phyloP scores from a whole-genome alignment of 2,888 invertebrate genomes.

The Agrotis segetum region DNA sequence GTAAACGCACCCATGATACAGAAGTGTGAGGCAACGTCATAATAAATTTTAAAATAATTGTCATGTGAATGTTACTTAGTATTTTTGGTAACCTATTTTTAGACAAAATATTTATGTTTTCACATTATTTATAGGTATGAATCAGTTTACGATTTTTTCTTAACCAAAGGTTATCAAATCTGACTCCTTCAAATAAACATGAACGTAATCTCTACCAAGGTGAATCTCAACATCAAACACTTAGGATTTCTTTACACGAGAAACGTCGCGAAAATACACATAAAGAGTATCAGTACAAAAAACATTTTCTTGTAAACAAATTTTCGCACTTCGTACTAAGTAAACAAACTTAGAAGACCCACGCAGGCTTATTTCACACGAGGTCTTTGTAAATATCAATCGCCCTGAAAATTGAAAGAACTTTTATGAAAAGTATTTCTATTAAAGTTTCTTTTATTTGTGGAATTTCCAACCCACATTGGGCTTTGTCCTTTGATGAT shows the following conservation, averaged over 20 bases:
- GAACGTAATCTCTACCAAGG: not conserved
- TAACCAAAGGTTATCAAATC: no score
- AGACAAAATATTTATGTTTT: no score
- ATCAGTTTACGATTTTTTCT: no score
- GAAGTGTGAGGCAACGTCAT: no score
- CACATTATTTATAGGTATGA: no score
- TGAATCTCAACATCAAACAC: slow-evolving; percentile 14
- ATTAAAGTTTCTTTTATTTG: not conserved
- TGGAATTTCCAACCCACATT: slow-evolving; percentile 3
- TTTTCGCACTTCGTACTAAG: slow-evolving; percentile 28
- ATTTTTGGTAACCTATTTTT: no score
- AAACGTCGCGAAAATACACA: slow-evolving; percentile 12
- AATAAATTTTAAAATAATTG: no score
- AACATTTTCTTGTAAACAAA: slow-evolving; percentile 22
- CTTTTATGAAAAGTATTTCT: slow-evolving; percentile 23
- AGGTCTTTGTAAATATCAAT: slow-evolving; percentile 44
- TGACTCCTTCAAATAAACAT: slow-evolving; percentile 2
- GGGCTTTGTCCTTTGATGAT: slow-evolving; percentile 19
- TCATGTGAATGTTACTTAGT: no score
- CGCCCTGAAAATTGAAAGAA: slow-evolving; percentile 21
- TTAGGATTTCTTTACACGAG: slow-evolving; percentile 15
- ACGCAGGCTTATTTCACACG: slow-evolving; percentile 39
- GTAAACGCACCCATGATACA: no score
- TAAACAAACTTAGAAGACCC: slow-evolving; percentile 10
- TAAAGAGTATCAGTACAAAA: slow-evolving; percentile 17